Base-by-base conservation (phyloP, 2,888 invertebrate genomes). In the Hydropsyche betteni region DNA sequence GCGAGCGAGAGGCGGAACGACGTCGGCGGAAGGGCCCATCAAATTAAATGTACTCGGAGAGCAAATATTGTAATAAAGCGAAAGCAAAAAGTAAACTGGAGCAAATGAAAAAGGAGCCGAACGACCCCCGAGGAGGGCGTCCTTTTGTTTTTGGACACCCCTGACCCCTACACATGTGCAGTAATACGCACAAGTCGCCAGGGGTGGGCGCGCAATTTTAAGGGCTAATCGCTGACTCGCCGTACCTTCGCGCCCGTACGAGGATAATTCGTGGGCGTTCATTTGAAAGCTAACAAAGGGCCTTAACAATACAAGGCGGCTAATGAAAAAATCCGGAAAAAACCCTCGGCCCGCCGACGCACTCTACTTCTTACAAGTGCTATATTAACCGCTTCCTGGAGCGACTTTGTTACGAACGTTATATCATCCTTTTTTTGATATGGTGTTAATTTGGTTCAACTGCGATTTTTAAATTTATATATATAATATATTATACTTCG, bases 1-100 rank as follows among this genome's bases (percentile, higher is more conserved):
- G 58, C 33, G 64, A n/a, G 36, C 12, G 64, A 64, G 36, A 34
- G 64, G 16, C 6, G 61, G 16, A 3, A 61, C 10, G 61, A 33
- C 12, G 64, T n/a, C 58, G 72, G 44, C 58, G 58, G 55, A 58
- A 72, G 36, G 72, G 72, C 72, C 55, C 72, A 72, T 72, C 72
- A 72, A 72, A 72, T 72, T 72, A 72, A 72, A 72, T 16, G 72
- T 72, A 72, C 72, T 72, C 58, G 14, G 58, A 70, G 69, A 75
- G 72, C 68, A 75, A 75, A 75, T 72, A 75, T 75, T 75, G 73
- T 68, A 72, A 75, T 75, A 75, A 73, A 68, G 73, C 70, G 75
- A 73, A 55, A 58, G 72, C 68, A 72, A 75, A 75, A 68, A 75
- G 75, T 68, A 72, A 75, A 75, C 75, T 72, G 72, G 68, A 75